Evolutionary conservation across 2,113 vertebrate species (phyloP), one percentile per base, ranked within the genome.

Genomic region (Dromaius novaehollandiae): DNA sequence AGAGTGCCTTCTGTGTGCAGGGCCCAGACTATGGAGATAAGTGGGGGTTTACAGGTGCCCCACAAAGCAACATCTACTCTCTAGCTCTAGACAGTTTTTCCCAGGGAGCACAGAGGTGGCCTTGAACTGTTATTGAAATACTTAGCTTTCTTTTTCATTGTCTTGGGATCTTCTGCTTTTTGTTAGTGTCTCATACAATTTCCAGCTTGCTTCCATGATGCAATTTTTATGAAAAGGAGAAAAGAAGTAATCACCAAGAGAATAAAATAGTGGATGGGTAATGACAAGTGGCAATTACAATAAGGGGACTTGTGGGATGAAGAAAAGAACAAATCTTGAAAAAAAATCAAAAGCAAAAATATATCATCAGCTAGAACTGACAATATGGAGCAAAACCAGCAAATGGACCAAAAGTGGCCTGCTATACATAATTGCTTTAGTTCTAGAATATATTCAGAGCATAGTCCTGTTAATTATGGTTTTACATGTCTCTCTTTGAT

Each of bases 41-140:
- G 20, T 0, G 0, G 6, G 8, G 3, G 38, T 79, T 80, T 51
- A 83, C 40, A 11, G 36, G 48, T 63, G 11, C 0, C 10, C 6
- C 21, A 42, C 30, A 26, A 44, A 22, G 16, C 6, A 80, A 60
- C 1, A 53, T 28, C 48, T 74, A 40, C 16, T 44, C 5, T 38
- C 7, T 48, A 76, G 14, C 5, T 71, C 4, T 66, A 58, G 32
- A 53, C 1, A 18, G 12, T 53, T 65, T 86, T 70, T 61, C 21
- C 40, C 7, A 21, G 42, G 15, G 79, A 66, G n/a, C 15, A 51
- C 48, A 65, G 9, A 74, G 13, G 20, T 74, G 81, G 78, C 26
- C 38, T 88, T 22, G 13, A 85, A 30, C 17, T 64, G 8, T 50
- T 89, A 61, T 32, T 30, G n/a, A 85, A 46, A 85, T 55, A 55